These are phyloP conservation scores for Deilephila elpenor DNA, from an alignment of 2,888 invertebrate species.

Conservation along the genomic window DNA sequence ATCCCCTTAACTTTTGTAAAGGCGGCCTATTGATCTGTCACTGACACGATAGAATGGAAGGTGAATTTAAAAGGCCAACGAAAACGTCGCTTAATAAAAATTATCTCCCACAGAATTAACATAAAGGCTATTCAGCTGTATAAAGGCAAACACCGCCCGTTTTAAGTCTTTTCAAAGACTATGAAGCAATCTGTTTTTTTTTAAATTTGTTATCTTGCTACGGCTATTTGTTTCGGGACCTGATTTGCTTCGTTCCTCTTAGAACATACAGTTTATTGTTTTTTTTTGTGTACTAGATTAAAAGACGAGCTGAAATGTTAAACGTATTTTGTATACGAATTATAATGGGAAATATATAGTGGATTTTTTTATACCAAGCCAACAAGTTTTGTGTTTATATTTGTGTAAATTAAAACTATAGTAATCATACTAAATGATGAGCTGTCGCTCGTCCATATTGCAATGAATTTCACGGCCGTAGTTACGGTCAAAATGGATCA, in stretches of 20 bases:
- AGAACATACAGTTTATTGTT: neutral
- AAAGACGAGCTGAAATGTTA: no score
- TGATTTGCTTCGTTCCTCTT: neutral
- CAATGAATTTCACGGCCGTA: no score
- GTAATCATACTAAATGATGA: no score
- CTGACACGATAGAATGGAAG: constrained; percentile 50
- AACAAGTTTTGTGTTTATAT: no score
- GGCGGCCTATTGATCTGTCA: constrained; percentile 73
- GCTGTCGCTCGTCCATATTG: no score
- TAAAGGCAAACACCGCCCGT: constrained; percentile 4
- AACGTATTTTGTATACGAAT: no score
- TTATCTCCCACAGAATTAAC: constrained; percentile 22
- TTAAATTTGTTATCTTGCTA: neutral
- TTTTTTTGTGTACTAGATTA: neutral
- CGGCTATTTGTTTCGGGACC: neutral
- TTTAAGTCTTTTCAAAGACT: constrained; percentile 11
- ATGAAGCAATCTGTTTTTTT: constrained; percentile 3
- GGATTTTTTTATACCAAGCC: no score
- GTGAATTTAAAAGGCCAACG: constrained; percentile 19
- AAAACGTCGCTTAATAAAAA: constrained; percentile 22
- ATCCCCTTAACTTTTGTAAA: constrained; percentile 74
- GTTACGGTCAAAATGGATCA: no score
- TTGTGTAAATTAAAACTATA: no score
- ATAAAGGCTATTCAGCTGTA: constrained; percentile 23
- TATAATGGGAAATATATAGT: no score